Base-by-base conservation (phyloP, 2,888 invertebrate genomes). In the Ichneumon xanthorius region DNA sequence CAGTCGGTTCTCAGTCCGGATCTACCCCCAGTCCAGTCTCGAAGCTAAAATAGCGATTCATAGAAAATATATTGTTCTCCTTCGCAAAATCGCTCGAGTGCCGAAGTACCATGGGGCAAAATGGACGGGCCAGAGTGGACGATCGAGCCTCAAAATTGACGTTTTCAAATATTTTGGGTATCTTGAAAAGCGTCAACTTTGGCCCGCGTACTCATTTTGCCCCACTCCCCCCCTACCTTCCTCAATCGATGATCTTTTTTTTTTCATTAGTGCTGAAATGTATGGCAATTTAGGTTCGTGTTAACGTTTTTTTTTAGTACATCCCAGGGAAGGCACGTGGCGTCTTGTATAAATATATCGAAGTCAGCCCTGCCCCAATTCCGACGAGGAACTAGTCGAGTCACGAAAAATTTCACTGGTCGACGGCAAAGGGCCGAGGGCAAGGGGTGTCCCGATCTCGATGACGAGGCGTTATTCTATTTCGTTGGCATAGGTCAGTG, bases 1-100 rank as follows among this genome's bases (percentile, higher is more conserved):
- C 92, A 89, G 90, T 84, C 80, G 90, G 89, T 89, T 89, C 89
- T 88, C 87, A 82, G 88, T 87, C 58, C 19, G 40, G 30, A 65
- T 30, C 16, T 19, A 65, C n/a, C 26, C 4, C 16, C 73, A 16
- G 30, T 26, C 48, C 86, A 58, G 82, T 75, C 81, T 80, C 58
- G 55, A 61, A 61, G 87, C 85, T 82, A 87, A 90, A 90, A 88
- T 88, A 89, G 86, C 82, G 84, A 85, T 87, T 84, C 87, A 61
- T 68, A 80, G 85, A 88, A 84, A 82, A 81, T 40, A 40, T 11
- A 40, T 11, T 40, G 40, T 40, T 40, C 9, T 4, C 4, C 45
- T 14, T 5, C 16, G 4, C 45, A 4, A 16, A 16, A 45, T 45
- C 45, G 45, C 45, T 14, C 45, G 16, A 45, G 45, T 45, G 45